These are phyloP conservation scores for Sandelia bainsii DNA, from an alignment of 2,797 vertebrate genomes.

Conservation along the genomic window DNA sequence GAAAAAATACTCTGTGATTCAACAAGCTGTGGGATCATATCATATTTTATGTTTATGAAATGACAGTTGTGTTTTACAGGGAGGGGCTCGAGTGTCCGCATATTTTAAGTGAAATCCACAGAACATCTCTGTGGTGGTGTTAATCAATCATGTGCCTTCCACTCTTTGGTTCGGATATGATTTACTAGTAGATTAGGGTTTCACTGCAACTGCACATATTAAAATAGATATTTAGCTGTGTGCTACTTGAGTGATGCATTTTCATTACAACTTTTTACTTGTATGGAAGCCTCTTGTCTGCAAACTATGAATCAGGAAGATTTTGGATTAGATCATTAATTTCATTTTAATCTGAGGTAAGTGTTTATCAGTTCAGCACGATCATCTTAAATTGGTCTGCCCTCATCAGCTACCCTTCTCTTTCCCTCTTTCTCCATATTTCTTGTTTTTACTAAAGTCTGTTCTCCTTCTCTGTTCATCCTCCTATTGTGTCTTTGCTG, in stretches of 20 bases:
- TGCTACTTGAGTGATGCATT: neutral
- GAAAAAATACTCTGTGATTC: neutral
- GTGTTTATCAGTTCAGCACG: slow-evolving; percentile 10
- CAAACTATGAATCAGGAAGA: neutral
- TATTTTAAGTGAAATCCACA: slow-evolving; percentile 10
- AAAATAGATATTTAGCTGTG: slow-evolving; percentile 59
- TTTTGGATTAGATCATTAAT: neutral
- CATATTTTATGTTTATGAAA: slow-evolving; percentile 20
- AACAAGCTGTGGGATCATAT: neutral
- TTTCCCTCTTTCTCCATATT: no score
- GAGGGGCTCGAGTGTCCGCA: neutral
- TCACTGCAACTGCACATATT: slow-evolving; percentile 15
- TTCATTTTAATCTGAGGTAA: slow-evolving; percentile 50
- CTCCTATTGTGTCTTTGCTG: no score
- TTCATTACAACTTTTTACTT: neutral
- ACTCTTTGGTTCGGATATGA: neutral
- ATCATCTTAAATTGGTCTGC: slow-evolving; percentile 46
- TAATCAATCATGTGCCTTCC: slow-evolving; percentile 32
- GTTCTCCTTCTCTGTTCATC: neutral
- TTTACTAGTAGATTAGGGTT: slow-evolving; percentile 10
- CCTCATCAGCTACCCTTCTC: slow-evolving; percentile 7
- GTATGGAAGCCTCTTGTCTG: neutral
- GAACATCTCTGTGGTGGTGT: slow-evolving; percentile 9
- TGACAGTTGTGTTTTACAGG: neutral
- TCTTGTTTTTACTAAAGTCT: neutral